Evolutionary conservation across 2,888 invertebrate species (phyloP).

Genomic region (Harpagoxenus sublaevis): DNA sequence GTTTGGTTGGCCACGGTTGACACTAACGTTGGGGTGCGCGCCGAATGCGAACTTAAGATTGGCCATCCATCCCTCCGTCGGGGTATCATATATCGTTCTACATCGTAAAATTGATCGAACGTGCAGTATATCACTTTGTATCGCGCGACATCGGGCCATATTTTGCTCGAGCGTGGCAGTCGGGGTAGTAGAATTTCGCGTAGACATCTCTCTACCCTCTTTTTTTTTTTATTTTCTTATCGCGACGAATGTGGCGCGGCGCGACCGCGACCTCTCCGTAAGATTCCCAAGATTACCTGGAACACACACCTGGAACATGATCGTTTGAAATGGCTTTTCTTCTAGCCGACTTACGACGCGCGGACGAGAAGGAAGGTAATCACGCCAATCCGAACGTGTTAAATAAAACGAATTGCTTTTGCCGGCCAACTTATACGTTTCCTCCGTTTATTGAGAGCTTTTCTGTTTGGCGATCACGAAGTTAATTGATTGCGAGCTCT

Average conservation of each 20-base stretch:
- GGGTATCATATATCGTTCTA: background rate
- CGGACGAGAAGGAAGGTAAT: conserved; percentile 85
- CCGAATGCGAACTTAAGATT: conserved; percentile 5
- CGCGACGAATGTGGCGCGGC: conserved; percentile 17
- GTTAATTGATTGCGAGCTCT: conserved; percentile 57
- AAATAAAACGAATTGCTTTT: conserved; percentile 62
- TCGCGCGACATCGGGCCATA: conserved; percentile 5
- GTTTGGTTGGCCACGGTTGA: conserved; percentile 15
- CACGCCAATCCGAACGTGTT: conserved; percentile 66
- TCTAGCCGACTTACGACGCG: conserved; percentile 84
- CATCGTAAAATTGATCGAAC: conserved; percentile 10
- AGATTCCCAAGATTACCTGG: conserved; percentile 20
- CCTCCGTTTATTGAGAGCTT: conserved; percentile 66
- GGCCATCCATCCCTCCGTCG: background rate
- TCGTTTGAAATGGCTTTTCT: conserved; percentile 84
- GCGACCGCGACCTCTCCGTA: conserved; percentile 13
- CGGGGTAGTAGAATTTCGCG: conserved; percentile 10
- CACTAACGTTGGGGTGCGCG: background rate
- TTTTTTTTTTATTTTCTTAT: conserved; percentile 31
- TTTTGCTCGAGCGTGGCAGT: conserved; percentile 11
- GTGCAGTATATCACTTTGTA: conserved; percentile 1
- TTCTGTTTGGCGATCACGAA: conserved; percentile 60
- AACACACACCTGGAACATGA: conserved; percentile 78
- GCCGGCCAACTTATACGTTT: conserved; percentile 56
- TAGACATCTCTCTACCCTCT: background rate